Percentiles rank a stretch among this genome's conserved stretches.
Evolutionary conservation across 30 jellyfish, hydroid and myxozoan species (phyloP).

Genomic region (Hydractinia symbiolongicarpus): DNA sequence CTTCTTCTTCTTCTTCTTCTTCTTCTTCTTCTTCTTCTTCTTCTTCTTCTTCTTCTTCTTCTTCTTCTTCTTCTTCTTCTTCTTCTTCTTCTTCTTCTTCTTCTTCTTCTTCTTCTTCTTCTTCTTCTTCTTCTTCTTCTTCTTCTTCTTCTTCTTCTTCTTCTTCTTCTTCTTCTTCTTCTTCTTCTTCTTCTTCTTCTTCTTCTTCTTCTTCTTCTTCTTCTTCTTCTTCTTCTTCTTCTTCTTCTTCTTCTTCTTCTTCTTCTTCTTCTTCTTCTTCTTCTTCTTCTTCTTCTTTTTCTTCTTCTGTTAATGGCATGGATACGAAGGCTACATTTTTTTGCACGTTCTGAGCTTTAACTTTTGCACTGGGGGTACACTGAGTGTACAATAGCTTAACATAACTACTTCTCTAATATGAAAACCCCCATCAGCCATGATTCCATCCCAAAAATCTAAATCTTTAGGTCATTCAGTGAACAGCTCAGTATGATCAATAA

Average conservation of each 20-base stretch:
- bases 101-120: not conserved
- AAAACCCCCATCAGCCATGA: no score
- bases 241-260: conserved; percentile 43
- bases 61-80: not conserved
- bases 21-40: no score
- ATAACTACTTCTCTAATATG: no score
- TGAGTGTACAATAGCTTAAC: no score
- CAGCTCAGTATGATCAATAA: no score
- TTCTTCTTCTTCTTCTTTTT: conserved; percentile 34
- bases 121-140: not conserved
- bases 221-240: conserved; percentile 25
- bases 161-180: not conserved
- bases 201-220: not conserved
- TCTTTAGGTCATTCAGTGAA: no score
- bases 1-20: no score
- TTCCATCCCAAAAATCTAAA: no score
- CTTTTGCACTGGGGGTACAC: no score
- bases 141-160: not conserved
- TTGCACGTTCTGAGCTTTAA: no score
- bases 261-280: conserved; percentile 23
- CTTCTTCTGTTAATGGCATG: conserved; percentile 33
- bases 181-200: not conserved
- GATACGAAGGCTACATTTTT: no score
- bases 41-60: not conserved
- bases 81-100: not conserved